phyloP scores from a whole-genome alignment of 2,113 vertebrate genomes.

The Periophthalmus modestus region DNA sequence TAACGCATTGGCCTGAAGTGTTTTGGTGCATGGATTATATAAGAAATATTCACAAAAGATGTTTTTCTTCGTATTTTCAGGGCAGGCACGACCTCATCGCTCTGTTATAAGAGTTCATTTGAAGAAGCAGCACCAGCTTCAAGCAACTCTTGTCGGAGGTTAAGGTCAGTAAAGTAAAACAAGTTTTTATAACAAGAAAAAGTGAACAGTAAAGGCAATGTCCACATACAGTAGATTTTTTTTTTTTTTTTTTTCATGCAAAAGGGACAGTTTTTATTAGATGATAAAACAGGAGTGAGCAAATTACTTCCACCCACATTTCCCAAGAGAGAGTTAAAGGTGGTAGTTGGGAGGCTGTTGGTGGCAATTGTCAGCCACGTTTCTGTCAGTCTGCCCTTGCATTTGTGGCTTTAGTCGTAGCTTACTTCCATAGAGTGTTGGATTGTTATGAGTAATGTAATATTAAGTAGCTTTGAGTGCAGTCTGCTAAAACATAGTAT shows the following conservation, averaged over 20 bases:
- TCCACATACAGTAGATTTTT: background rate
- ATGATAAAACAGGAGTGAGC: no score
- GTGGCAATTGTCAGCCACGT: background rate
- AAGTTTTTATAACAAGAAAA: constrained; percentile 10
- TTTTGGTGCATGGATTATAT: background rate
- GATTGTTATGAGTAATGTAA: background rate
- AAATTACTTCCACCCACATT: no score
- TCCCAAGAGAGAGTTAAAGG: background rate
- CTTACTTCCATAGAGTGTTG: background rate
- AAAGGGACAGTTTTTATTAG: no score
- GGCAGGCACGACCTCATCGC: constrained; percentile 1
- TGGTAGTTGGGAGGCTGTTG: background rate
- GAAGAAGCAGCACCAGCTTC: background rate
- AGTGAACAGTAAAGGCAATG: background rate
- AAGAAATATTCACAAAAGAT: background rate
- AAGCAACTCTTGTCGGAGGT: background rate
- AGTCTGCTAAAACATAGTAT: background rate
- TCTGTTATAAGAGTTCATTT: background rate
- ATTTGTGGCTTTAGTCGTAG: background rate
- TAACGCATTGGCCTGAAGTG: constrained; percentile 9
- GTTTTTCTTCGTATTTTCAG: background rate
- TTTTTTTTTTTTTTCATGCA: no score
- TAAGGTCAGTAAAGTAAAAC: constrained; percentile 19
- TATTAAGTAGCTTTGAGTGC: background rate
- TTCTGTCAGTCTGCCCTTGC: background rate